Conservation (phyloP, 2,797 vertebrate genomes). For the Hoplostethus atlanticus region DNA sequence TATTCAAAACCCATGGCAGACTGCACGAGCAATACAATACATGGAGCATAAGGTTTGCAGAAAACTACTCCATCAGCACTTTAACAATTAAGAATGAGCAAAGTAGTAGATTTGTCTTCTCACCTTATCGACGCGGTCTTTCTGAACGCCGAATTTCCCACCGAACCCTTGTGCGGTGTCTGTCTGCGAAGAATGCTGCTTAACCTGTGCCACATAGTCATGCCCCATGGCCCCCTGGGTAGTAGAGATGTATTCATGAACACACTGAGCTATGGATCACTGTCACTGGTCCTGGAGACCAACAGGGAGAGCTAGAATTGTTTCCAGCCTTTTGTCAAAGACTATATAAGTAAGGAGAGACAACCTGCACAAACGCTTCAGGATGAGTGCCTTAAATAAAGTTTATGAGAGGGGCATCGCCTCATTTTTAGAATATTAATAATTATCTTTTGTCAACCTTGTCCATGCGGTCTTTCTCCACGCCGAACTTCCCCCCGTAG, state of each 20-base stretch:
- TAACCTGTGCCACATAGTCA: constrained; percentile 88
- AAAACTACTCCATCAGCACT: background rate
- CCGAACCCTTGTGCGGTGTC: constrained; percentile 94
- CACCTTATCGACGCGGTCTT: constrained; percentile 93
- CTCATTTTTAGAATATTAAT: background rate
- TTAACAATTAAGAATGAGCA: background rate
- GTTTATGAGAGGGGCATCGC: background rate
- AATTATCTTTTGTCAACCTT: constrained; percentile 83
- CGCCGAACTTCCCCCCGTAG: constrained; percentile 96
- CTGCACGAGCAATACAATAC: constrained; percentile 74
- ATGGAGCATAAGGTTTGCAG: too few species aligned
- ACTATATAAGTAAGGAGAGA: background rate
- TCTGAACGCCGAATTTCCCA: constrained; percentile 94
- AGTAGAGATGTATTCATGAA: background rate
- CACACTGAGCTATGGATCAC: background rate
- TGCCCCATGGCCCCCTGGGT: constrained; percentile 91
- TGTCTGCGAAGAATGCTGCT: constrained; percentile 94
- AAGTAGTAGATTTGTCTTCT: constrained; percentile 19
- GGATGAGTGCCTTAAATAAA: background rate
- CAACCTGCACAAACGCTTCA: background rate
- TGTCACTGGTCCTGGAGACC: too few species aligned
- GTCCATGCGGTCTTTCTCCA: constrained; percentile 96
- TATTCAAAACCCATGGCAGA: constrained; percentile 95
- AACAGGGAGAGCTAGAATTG: too few species aligned
- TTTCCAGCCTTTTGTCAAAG: too few species aligned